Evolutionary conservation across 2,797 vertebrate genomes (phyloP).

Genomic region (Poeciliopsis presidionis): DNA sequence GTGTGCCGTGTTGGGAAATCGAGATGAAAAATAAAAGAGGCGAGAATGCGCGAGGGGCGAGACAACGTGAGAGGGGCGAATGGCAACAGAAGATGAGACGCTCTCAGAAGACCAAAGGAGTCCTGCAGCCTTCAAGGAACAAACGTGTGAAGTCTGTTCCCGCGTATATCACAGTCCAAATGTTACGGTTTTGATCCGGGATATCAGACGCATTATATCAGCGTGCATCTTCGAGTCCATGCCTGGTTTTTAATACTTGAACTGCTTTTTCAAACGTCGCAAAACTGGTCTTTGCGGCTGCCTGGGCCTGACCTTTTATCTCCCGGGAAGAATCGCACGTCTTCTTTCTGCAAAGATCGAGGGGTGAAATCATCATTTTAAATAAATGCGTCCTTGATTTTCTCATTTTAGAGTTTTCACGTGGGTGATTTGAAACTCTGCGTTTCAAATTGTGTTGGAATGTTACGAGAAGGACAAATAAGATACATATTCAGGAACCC

Average conservation of each 20-base stretch:
- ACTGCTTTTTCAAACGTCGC: slow-evolving; percentile 9
- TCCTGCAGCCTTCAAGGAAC: slow-evolving; percentile 43
- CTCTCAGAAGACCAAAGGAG: slow-evolving; percentile 55
- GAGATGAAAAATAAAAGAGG: slow-evolving; percentile 28
- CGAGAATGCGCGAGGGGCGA: slow-evolving; percentile 23
- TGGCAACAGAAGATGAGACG: slow-evolving; percentile 52
- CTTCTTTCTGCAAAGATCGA: neutral
- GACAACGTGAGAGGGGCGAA: slow-evolving; percentile 34
- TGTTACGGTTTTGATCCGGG: slow-evolving; percentile 49
- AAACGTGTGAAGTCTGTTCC: slow-evolving; percentile 43
- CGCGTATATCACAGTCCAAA: slow-evolving; percentile 48
- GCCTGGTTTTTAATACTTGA: slow-evolving; percentile 8
- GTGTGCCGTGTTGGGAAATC: slow-evolving; percentile 3
- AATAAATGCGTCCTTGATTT: neutral
- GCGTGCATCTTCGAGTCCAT: slow-evolving; percentile 24
- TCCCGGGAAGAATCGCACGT: neutral
- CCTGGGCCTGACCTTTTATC: slow-evolving; percentile 3
- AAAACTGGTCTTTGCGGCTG: neutral
- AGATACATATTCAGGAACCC: neutral
- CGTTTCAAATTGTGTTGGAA: neutral
- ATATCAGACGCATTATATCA: slow-evolving; percentile 33
- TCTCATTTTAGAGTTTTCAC: neutral
- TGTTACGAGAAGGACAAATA: neutral
- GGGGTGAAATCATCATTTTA: neutral
- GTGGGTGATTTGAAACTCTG: slow-evolving; percentile 1